Base-by-base conservation (phyloP, 2,888 invertebrate species). In the Idaea dimidiata region DNA sequence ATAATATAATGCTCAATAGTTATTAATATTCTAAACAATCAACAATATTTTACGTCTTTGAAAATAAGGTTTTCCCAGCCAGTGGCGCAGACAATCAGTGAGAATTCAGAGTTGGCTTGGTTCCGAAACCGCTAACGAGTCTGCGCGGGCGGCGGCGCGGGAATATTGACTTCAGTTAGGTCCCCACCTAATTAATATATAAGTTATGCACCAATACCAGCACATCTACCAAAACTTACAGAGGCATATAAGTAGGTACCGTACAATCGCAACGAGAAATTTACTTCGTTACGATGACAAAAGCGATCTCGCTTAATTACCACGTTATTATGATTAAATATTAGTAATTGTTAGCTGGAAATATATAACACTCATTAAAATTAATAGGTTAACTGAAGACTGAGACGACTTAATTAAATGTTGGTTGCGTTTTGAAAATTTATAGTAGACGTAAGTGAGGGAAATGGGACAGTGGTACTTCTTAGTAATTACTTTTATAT, bases 31-130 rank as follows among this genome's bases (percentile, higher is more conserved):
- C 70, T 68, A 72, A 72, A 71, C 69, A 71, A 72, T 78, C 66
- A 77, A 76, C 64, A 65, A 74, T 73, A 77, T 75, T 75, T 33
- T 74, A 73, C 75, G 76, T 75, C 67, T 72, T 76, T 77, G 78
- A 79, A 81, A 80, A 81, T 78, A 76, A 75, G 72, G 69, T 74
- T 79, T 82, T 82, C 80, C 80, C 83, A 83, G 79, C 77, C 77
- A 68, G 63, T 67, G 59, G 72, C 65, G 67, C 69, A 78, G 69
- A 82, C 81, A 81, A 79, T 80, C 79, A 79, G 83, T 86, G 85
- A 81, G 85, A 86, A 86, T 79, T 79, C 73, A 71, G 72, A 73
- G 72, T 75, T 73, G 72, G 72, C 73, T 74, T 69, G 72, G 74
- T 78, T 80, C 76, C 77, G 80, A 80, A 76, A 77, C 67, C 71